Evolutionary conservation across 2,113 vertebrate species (phyloP).

Genomic region (Blennius ocellaris): DNA sequence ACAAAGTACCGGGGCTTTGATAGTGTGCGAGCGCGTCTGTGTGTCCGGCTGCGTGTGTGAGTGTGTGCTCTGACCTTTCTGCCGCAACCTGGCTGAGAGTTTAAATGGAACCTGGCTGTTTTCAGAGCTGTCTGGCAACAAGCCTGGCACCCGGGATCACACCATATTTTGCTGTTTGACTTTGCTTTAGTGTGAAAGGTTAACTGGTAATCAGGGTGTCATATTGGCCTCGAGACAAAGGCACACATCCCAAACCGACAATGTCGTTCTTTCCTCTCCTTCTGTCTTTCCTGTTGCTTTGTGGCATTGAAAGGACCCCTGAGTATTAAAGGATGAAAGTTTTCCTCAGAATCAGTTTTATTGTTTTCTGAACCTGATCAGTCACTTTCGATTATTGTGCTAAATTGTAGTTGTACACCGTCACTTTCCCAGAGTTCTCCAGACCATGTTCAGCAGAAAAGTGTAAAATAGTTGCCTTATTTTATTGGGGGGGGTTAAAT

Average conservation of each 20-base stretch:
- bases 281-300: slow-evolving; percentile 3
- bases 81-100: slow-evolving; percentile 34
- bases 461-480: too few relatives aligned
- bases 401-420: too few relatives aligned
- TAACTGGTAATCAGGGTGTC: slow-evolving; percentile 60
- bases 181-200: slow-evolving; percentile 60
- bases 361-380: neutral
- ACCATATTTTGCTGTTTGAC: slow-evolving; percentile 42
- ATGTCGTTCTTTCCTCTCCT: neutral
- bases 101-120: slow-evolving; percentile 50
- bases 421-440: too few relatives aligned
- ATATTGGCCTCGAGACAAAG: slow-evolving; percentile 32
- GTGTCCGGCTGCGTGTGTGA: neutral
- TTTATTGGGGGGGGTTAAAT: too few relatives aligned
- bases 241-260: neutral
- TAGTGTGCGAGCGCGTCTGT: neutral
- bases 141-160: slow-evolving; percentile 11
- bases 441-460: too few relatives aligned
- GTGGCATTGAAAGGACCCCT: neutral
- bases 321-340: neutral
- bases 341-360: neutral
- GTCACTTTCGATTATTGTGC: neutral
- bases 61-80: slow-evolving; percentile 53
- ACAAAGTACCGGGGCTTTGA: neutral
- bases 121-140: slow-evolving; percentile 53